Conservation (phyloP, 2,888 invertebrate genomes). For the Gonocerus acuteangulatus region DNA sequence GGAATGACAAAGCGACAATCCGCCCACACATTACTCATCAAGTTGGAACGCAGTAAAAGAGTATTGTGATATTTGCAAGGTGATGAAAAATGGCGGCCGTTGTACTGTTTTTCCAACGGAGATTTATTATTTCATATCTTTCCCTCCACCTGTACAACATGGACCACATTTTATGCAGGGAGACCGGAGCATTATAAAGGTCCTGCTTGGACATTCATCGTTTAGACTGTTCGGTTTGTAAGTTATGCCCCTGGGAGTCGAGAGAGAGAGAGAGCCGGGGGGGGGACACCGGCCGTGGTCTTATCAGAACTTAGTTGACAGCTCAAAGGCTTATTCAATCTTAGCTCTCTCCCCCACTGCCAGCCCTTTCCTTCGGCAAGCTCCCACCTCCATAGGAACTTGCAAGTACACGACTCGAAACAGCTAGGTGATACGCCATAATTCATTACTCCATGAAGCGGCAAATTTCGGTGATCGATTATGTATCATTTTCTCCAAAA, state of each 20-base stretch:
- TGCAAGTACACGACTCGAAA: no score
- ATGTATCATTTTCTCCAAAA: no score
- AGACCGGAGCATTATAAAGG: background rate
- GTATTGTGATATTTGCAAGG: constrained; percentile 13
- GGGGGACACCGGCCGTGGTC: background rate
- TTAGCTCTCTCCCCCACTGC: background rate
- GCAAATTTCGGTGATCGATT: no score
- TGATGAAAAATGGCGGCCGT: constrained; percentile 17
- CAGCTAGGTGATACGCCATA: no score
- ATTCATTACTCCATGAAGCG: no score
- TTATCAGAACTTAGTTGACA: constrained; percentile 24
- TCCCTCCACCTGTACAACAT: constrained; percentile 13
- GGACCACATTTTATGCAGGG: constrained; percentile 22
- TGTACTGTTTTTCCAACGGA: background rate
- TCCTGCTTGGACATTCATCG: constrained; percentile 10
- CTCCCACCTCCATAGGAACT: no score
- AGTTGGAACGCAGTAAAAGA: constrained; percentile 1
- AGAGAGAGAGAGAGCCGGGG: background rate
- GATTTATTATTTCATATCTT: constrained; percentile 24
- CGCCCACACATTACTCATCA: constrained; percentile 1
- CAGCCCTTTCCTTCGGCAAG: background rate
- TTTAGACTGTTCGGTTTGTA: background rate
- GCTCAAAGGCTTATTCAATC: constrained; percentile 24
- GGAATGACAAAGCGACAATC: background rate
- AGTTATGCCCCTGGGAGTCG: constrained; percentile 1